Conservation (phyloP, 1,140 invertebrate genomes). For the Tetranychus cinnabarinus region DNA sequence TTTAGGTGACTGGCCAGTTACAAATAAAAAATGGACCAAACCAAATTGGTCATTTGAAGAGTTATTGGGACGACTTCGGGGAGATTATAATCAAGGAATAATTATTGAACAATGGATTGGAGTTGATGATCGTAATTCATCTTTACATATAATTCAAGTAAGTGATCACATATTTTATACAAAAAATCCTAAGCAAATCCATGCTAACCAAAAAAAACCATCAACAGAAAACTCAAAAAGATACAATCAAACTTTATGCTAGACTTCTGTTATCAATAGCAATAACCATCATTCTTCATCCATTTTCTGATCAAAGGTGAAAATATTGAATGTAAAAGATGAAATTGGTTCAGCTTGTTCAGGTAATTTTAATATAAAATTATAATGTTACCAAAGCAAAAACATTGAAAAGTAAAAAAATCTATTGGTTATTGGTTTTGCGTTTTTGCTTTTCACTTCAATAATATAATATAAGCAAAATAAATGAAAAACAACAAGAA, state of each 20-base stretch:
- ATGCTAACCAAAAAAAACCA: too few species aligned
- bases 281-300: too few species aligned
- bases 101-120: conserved; percentile 60
- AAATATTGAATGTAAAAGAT: background rate
- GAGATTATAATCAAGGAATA: conserved; percentile 58
- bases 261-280: too few species aligned
- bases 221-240: too few species aligned
- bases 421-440: background rate
- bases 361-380: too few species aligned
- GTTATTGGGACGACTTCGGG: conserved; percentile 32
- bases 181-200: too few species aligned
- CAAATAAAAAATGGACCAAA: conserved; percentile 42
- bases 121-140: conserved; percentile 65
- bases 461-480: too few species aligned
- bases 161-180: background rate
- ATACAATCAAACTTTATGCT: too few species aligned
- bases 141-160: conserved; percentile 64
- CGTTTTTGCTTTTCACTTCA: too few species aligned
- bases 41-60: conserved; percentile 22
- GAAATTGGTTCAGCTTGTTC: background rate
- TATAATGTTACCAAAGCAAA: too few species aligned
- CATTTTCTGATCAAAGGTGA: background rate
- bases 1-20: conserved; percentile 69
- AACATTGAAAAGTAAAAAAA: background rate
- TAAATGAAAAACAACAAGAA: too few species aligned